Evolutionary conservation across 2,888 invertebrate species (phyloP), one percentile per base, ranked within the genome.

Genomic region (Melipona bicolor): DNA sequence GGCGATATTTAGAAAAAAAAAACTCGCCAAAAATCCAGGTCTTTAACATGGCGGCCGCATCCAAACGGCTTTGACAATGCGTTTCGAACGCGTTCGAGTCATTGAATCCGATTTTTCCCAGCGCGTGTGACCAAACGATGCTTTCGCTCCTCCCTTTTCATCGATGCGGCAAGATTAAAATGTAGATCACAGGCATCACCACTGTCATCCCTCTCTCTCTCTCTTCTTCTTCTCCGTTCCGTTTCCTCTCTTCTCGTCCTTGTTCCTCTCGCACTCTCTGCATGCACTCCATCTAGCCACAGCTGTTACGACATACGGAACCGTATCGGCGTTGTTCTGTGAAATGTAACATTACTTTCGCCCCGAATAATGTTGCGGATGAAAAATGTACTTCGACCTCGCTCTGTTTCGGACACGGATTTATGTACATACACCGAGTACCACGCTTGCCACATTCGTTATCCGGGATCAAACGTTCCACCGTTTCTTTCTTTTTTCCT

Each of bases 361-460:
- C 71, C 54, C 24, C 84, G 77, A 77, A 83, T 83, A 79, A 83
- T 79, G 73, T 68, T 32, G 61, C 69, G 50, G 68, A 85, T 77
- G 85, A 85, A 80, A 80, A 74, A 83, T 77, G 75, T 67, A 77
- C 62, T 71, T 70, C 74, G 68, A 79, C 52, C 74, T 43, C n/a
- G 71, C 52, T 52, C 67, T 43, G 69, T 61, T 79, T 83, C 71
- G 79, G 70, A 56, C 79, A 77, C 54, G 59, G 85, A 85, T 83
- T 83, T 77, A 79, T 74, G 83, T 64, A 62, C 50, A 78, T 64
- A 64, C 62, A 36, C 69, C 49, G 54, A 27, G 62, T 21, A 36
- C 21, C 54, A 64, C 17, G 61, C 54, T 56, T 52, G n/a, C 56
- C 77, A 64, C 77, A 81, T 84, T 75, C 54, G 77, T 84, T 84